These are phyloP conservation scores for Drosophila bunnanda DNA, from an alignment of 2,888 invertebrate genomes.

Conservation along the genomic window DNA sequence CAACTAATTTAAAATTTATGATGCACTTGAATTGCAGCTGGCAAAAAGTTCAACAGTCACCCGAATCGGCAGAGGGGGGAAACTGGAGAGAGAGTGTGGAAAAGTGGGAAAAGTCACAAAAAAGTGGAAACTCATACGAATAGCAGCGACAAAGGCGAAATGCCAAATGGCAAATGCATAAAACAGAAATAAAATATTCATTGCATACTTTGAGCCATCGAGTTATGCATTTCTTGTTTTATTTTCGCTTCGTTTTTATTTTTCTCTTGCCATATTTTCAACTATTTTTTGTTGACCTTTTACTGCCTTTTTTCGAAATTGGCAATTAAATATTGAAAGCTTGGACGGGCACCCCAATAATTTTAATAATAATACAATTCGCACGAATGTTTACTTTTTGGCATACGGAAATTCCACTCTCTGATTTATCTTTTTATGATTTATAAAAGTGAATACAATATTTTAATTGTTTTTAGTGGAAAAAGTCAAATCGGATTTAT, in stretches of 20 bases:
- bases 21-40: slow-evolving; percentile 57
- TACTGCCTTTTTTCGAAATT: slow-evolving; percentile 20
- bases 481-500: background rate
- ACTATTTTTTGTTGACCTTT: slow-evolving; percentile 17
- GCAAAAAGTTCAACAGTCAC: slow-evolving; percentile 51
- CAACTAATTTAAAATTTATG: slow-evolving; percentile 75
- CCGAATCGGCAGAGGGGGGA: background rate
- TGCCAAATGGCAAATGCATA: slow-evolving; percentile 62
- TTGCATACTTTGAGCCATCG: slow-evolving; percentile 68
- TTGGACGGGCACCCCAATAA: slow-evolving; percentile 12
- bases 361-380: slow-evolving; percentile 12
- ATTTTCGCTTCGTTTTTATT: background rate
- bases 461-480: background rate
- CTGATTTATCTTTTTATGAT: background rate
- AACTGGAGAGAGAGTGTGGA: slow-evolving; percentile 11
- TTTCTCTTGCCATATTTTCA: slow-evolving; percentile 6
- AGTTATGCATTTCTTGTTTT: slow-evolving; percentile 45
- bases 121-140: slow-evolving; percentile 20
- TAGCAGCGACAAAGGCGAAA: slow-evolving; percentile 19
- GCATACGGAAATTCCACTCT: background rate
- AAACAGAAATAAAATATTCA: slow-evolving; percentile 72
- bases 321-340: slow-evolving; percentile 70
- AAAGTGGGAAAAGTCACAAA: slow-evolving; percentile 6
- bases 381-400: slow-evolving; percentile 3
- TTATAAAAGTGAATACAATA: background rate